A percentile compares a stretch with the other conserved stretches of the same genome.
Conservation (phyloP, 30 jellyfish, hydroid and myxozoan species). For the Cassiopea xamachana region DNA sequence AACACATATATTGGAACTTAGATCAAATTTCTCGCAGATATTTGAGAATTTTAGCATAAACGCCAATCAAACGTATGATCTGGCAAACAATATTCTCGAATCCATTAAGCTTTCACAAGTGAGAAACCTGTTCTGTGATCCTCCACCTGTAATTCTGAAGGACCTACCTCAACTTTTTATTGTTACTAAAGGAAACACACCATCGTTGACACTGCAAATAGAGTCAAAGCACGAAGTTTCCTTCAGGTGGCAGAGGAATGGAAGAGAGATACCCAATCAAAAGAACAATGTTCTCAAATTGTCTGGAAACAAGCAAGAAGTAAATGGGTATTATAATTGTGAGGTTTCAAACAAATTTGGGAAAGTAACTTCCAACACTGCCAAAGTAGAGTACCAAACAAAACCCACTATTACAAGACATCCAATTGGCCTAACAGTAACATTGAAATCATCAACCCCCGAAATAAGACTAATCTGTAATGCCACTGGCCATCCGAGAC, state of each 20-base stretch:
- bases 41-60: conserved; percentile 15
- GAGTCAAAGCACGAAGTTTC: conserved; percentile 21
- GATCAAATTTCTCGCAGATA: conserved; percentile 2
- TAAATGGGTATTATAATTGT: conserved; percentile 57
- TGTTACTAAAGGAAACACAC: neutral
- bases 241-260: conserved; percentile 57
- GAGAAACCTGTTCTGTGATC: conserved; percentile 38
- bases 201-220: neutral
- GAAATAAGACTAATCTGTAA: no score
- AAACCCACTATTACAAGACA: conserved; percentile 51
- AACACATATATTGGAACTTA: conserved; percentile 31
- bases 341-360: conserved; percentile 71
- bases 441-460: no score
- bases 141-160: conserved; percentile 38
- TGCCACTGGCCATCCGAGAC: conserved; percentile 59
- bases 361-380: conserved; percentile 13
- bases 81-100: neutral
- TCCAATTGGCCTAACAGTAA: conserved; percentile 36
- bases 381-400: conserved; percentile 26
- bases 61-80: conserved; percentile 7
- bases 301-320: neutral
- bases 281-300: neutral
- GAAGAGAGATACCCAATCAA: neutral
- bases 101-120: conserved; percentile 21
- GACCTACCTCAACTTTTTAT: conserved; percentile 31